Base-by-base conservation (phyloP, 2,888 invertebrate genomes). In the Volucella zonaria region DNA sequence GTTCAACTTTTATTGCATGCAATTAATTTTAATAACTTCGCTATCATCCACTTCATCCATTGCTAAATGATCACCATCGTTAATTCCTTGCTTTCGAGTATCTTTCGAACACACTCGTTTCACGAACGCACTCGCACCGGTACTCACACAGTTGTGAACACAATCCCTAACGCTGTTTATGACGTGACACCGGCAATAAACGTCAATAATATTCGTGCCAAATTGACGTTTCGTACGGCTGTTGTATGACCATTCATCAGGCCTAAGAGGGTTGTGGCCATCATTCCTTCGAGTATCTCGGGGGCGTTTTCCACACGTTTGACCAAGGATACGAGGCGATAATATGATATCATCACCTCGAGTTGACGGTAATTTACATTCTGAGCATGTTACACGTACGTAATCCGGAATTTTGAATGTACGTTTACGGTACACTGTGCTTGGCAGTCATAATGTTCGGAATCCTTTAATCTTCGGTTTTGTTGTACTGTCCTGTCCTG, bases 121-220 rank as follows among this genome's bases (percentile, higher is more conserved):
- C 47, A 40, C 8, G 10, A n/a, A 8, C 14, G 9, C 11, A 14
- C 11, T 18, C 14, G 8, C n/a, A 23, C 42, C n/a, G 11, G 1
- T 1, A 18, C n/a, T 23, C 12, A 6, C 31, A 31, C 31, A 31
- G 4, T 31, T 10, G 51, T 14, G 9, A 14, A 54, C 47, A 47
- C 18, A 58, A 23, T 47, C 70, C 47, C 58, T 70, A 10, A 31
- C 31, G 6, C 23, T 71, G 58, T 78, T 71, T 78, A 66, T 45
- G 71, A 73, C 40, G 45, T 79, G 59, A 79, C 78, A 52, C 62
- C 61, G 62, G 52, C 66, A 59, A 79, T 79, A 73, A 79, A 73
- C 59, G 64, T 71, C 78, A 73, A 66, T 66, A 66, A 79, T 71
- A 58, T 52, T 66, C 64, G 78, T 71, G 45, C 40, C 52, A 73